Conservation (phyloP, 2,888 invertebrate species). For the Ashinkailepas kermadecensis region DNA sequence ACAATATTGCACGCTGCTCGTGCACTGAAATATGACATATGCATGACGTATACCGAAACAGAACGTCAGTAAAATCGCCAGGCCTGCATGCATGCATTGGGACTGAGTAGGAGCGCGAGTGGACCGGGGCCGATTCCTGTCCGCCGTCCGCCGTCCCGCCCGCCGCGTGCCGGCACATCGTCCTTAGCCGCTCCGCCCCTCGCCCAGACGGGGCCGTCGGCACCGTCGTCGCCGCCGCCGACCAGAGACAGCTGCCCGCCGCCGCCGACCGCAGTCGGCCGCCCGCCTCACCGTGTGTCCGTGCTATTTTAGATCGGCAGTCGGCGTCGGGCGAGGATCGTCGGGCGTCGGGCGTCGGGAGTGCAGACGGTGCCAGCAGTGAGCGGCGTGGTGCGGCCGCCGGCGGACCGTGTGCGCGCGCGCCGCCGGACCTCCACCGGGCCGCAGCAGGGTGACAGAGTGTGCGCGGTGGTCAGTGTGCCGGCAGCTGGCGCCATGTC, state of each 20-base stretch:
- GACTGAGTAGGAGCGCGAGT: no score
- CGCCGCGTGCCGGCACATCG: neutral
- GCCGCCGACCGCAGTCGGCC: neutral
- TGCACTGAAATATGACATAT: no score
- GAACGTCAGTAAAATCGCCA: no score
- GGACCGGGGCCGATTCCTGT: neutral
- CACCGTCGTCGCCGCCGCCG: neutral
- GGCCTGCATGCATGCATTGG: no score
- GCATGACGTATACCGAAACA: no score
- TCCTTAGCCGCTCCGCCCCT: neutral
- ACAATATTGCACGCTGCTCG: no score
- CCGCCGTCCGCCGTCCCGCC: neutral
- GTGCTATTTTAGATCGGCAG: slow-evolving; percentile 15
- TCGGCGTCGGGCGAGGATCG: neutral
- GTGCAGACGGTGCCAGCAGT: no score
- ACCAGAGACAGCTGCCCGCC: neutral
- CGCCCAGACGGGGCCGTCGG: neutral
- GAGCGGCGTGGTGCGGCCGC: neutral
- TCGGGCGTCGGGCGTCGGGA: no score
- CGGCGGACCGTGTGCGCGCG: neutral
- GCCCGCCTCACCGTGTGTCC: slow-evolving; percentile 14
- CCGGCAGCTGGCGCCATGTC: neutral
- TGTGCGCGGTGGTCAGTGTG: no score
- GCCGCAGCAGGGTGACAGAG: no score
- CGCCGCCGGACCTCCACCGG: neutral